Base-by-base conservation (phyloP, 30 jellyfish, hydroid and myxozoan species). In the Catostylus mosaicus region DNA sequence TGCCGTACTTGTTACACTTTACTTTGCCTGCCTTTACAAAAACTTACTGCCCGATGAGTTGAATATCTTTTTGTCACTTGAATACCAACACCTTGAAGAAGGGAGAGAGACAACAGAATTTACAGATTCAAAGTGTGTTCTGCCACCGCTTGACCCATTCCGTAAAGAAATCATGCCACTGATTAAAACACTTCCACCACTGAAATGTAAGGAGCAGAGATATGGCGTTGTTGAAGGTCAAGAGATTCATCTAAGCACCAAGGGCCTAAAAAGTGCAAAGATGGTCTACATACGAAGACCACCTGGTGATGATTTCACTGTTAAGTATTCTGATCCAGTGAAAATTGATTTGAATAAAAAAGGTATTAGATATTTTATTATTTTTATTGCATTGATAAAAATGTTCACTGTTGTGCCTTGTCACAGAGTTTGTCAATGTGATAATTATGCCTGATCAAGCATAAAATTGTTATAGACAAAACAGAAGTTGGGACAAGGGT, bases 141-240 rank as follows among this genome's bases (percentile, higher is more conserved):
- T 75, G 23, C 86, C 86, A 48, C 40, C 47, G 52, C 52, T 75
- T 35, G 86, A 75, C 61, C 86, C 86, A 20, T 75, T 46, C 33
- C 50, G 75, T 12, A 22, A 9, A 27, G 75, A 75, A 75, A 51
- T 70, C 37, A 35, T 70, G 46, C 40, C 66, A n/a, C 52, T 70
- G 32, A 9, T 70, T 0, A 37, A 70, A 6, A 70, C 33, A 1
- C 83, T 70, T 30, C 83, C 69, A n/a, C 66, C 66, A 16, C 34
- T 70, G 9, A 26, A 70, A 22, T 70, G 83, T 26, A 48, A 48
- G n/a, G 83, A 48, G 40, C 23, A 23, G 64, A 70, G 83, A 43
- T 70, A 38, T 48, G 83, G 67, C 23, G 62, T 29, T 3, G 70
- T 48, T 27, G 24, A 20, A 26, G 83, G 83, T 33, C 66, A 48